phyloP scores from a whole-genome alignment of 1,140 invertebrate genomes.

The Solen grandis region DNA sequence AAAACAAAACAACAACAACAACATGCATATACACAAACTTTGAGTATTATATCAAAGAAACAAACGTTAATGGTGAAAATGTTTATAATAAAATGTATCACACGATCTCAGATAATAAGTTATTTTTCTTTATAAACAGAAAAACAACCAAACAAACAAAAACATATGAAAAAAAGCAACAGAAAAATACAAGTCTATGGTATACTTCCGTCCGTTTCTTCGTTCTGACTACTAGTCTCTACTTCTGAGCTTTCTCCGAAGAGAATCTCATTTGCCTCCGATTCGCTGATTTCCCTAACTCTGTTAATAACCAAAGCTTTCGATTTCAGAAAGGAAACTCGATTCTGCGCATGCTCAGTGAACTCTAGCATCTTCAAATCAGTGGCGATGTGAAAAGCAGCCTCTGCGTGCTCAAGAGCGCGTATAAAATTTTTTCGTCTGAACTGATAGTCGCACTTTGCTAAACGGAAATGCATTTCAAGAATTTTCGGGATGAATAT shows the following conservation, averaged over 20 bases:
- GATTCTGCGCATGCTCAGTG: slow-evolving; percentile 58
- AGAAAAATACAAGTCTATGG: too few relatives aligned
- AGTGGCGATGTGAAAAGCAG: slow-evolving; percentile 26
- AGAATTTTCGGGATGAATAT: slow-evolving; percentile 60
- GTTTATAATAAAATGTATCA: too few relatives aligned
- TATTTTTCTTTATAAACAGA: too few relatives aligned
- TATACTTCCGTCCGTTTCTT: too few relatives aligned
- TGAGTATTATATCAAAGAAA: too few relatives aligned
- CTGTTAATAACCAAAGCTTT: background rate
- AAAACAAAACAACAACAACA: too few relatives aligned
- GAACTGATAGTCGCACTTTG: slow-evolving; percentile 62
- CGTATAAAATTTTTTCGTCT: slow-evolving; percentile 27
- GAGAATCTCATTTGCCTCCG: slow-evolving; percentile 30
- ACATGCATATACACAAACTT: too few relatives aligned
- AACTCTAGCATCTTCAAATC: slow-evolving; percentile 59
- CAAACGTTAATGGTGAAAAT: too few relatives aligned
- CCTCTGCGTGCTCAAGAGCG: slow-evolving; percentile 54
- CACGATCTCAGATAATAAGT: too few relatives aligned
- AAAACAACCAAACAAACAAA: too few relatives aligned
- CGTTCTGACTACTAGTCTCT: background rate
- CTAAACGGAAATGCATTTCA: slow-evolving; percentile 58
- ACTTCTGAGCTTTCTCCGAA: slow-evolving; percentile 18
- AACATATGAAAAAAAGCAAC: too few relatives aligned
- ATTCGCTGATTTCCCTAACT: slow-evolving; percentile 7
- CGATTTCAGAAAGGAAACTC: slow-evolving; percentile 42